Evolutionary conservation across 2,797 vertebrate genomes (phyloP), one percentile per base, ranked within the genome.

Genomic region (Pangasius sanitwongsei): DNA sequence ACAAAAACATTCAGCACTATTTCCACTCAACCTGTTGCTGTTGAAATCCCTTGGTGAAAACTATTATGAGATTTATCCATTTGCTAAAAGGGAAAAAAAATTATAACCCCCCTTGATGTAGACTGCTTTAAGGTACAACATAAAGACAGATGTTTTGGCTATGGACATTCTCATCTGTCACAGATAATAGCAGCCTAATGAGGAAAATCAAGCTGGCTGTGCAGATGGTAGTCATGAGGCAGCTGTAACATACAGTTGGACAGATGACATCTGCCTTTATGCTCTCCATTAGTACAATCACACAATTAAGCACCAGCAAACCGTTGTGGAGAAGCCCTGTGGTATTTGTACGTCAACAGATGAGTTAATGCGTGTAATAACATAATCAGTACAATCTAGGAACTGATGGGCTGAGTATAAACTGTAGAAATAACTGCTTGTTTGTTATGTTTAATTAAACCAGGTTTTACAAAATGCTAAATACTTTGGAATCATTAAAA

Each of bases 181-280:
- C 90, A 93, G 86, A 90, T 93, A 90, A 91, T 90, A 89, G 92
- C 90, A 92, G 94, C 92, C 91, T 91, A 95, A 95, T 93, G 94
- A 95, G 91, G 90, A 91, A 94, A 92, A 93, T 92, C 93, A 94
- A 93, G 92, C 94, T 92, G 92, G 92, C 92, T 94, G 91, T 95
- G 82, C 94, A 96, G 95, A 94, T 95, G 95, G 94, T 81, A 31
- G 63, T 91, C 91, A 92, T 89, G 89, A 92, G 92, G 93, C 93
- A 93, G 92, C 92, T 90, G 86, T 90, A 91, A 86, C 87, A 91
- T 90, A 86, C 89, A 89, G 67, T 87, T 88, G 77, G 87, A 90
- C 83, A 87, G 82, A 88, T 89, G 77, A 82, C 85, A 87, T 88
- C 92, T 91, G 80, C 90, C 88, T 92, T 88, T 90, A 91, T 87